Evolutionary conservation across 2,888 invertebrate species (phyloP).

Genomic region (Acronicta leporina): DNA sequence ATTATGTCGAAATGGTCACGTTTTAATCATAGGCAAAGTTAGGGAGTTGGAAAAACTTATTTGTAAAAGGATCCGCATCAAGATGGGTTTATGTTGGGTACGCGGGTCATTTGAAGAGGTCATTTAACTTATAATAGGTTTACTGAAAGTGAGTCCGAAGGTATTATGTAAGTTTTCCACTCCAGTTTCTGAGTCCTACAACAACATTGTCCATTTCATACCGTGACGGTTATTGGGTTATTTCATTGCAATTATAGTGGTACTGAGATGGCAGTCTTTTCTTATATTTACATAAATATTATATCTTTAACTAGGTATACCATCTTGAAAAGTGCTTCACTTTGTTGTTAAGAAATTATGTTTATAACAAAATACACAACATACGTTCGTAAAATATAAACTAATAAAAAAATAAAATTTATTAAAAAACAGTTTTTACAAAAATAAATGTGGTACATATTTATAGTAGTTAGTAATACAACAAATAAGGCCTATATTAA

Average conservation of each 20-base stretch:
- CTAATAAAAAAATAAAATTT: too few relatives aligned
- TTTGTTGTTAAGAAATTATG: too few relatives aligned
- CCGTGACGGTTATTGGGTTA: not conserved
- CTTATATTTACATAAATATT: too few relatives aligned
- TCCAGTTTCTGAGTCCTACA: constrained; percentile 18
- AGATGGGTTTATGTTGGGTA: constrained; percentile 24
- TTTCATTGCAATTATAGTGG: not conserved
- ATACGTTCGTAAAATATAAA: too few relatives aligned
- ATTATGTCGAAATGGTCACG: constrained; percentile 17
- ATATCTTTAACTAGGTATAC: too few relatives aligned
- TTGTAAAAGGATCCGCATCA: constrained; percentile 21
- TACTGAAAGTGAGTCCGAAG: constrained; percentile 20
- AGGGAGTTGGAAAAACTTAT: constrained; percentile 36
- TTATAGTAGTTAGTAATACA: too few relatives aligned
- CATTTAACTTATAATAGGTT: constrained; percentile 45
- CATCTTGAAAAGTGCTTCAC: too few relatives aligned
- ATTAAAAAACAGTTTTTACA: too few relatives aligned
- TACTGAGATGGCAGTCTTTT: not conserved
- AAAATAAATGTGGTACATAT: too few relatives aligned
- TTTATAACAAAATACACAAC: too few relatives aligned
- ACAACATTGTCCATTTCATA: constrained; percentile 9
- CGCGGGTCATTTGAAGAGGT: constrained; percentile 35
- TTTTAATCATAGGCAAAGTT: constrained; percentile 41
- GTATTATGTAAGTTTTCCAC: constrained; percentile 27
- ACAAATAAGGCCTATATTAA: too few relatives aligned